A percentile compares a stretch with the other conserved stretches of the same genome.
These are phyloP conservation scores for Melanophora roralis DNA, from an alignment of 2,888 invertebrate genomes.

Conservation along the genomic window DNA sequence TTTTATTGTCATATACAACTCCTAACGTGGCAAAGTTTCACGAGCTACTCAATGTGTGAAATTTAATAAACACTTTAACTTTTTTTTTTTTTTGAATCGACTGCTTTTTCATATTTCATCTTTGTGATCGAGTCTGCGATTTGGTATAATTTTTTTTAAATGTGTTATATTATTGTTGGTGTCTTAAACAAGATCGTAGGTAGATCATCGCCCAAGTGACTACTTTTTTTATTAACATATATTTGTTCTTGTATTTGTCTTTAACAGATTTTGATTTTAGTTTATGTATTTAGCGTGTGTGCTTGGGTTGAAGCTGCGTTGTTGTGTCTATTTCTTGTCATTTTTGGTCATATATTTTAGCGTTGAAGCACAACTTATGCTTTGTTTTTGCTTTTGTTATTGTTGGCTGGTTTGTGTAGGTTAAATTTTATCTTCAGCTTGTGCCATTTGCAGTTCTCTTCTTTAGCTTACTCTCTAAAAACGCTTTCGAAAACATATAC, in stretches of 20 bases:
- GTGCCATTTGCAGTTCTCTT: slow-evolving; percentile 27
- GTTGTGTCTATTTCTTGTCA: slow-evolving; percentile 39
- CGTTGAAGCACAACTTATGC: slow-evolving; percentile 27
- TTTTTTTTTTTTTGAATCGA: slow-evolving; percentile 53
- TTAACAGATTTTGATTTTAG: slow-evolving; percentile 37
- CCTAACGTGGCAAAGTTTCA: slow-evolving; percentile 64
- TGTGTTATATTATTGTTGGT: slow-evolving; percentile 34
- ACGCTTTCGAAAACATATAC: neutral
- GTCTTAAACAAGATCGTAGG: slow-evolving; percentile 63
- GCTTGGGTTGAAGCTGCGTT: slow-evolving; percentile 43
- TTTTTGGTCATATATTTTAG: slow-evolving; percentile 55
- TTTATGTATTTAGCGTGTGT: slow-evolving; percentile 50
- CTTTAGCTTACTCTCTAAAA: slow-evolving; percentile 4
- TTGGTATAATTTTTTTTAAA: slow-evolving; percentile 36
- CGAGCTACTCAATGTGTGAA: slow-evolving; percentile 63
- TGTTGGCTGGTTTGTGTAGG: slow-evolving; percentile 43
- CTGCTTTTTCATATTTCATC: slow-evolving; percentile 49
- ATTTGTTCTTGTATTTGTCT: slow-evolving; percentile 34
- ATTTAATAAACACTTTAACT: slow-evolving; percentile 56
- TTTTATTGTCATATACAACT: slow-evolving; percentile 32
- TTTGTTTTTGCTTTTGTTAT: slow-evolving; percentile 29
- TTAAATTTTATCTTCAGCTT: slow-evolving; percentile 19
- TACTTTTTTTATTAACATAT: neutral
- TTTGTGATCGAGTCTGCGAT: slow-evolving; percentile 51
- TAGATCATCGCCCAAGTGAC: slow-evolving; percentile 64